A percentile compares a stretch with the other conserved stretches of the same genome.
Evolutionary conservation across 2,888 invertebrate species (phyloP).

Genomic region (Leptinotarsa rubiginosa): DNA sequence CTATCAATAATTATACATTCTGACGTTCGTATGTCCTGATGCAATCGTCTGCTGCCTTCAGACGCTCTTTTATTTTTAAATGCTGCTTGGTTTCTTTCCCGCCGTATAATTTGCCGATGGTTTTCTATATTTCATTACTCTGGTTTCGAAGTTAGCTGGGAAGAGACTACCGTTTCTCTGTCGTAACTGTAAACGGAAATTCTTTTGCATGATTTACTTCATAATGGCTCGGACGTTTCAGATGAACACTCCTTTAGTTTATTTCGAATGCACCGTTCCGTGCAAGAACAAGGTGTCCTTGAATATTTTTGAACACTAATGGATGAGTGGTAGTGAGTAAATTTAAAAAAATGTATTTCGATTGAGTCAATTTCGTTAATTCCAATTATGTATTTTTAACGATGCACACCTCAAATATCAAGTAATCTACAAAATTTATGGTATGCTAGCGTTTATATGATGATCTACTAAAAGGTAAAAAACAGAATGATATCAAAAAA

Average conservation of each 20-base stretch:
- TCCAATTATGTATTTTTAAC: too few species aligned
- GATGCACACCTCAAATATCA: too few species aligned
- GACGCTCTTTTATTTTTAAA: neutral
- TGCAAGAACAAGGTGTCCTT: neutral
- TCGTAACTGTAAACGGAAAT: conserved; percentile 33
- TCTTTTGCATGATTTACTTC: conserved; percentile 36
- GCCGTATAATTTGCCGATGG: neutral
- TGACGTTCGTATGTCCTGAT: neutral
- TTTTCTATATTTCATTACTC: neutral
- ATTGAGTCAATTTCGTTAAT: too few species aligned
- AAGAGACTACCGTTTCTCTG: conserved; percentile 7
- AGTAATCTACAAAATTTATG: too few species aligned
- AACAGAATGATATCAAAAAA: too few species aligned
- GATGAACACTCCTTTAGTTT: conserved; percentile 25
- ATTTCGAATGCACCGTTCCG: conserved; percentile 7
- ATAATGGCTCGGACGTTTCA: conserved; percentile 11
- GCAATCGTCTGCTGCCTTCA: neutral
- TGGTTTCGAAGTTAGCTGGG: neutral
- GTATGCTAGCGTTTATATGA: too few species aligned
- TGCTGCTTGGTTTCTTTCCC: neutral
- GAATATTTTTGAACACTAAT: neutral
- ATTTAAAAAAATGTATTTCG: too few species aligned
- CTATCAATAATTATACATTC: too few species aligned
- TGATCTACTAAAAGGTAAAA: too few species aligned
- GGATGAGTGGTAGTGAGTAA: too few species aligned